Conservation (phyloP, 2,797 vertebrate species). For the Malacoraja senta region DNA sequence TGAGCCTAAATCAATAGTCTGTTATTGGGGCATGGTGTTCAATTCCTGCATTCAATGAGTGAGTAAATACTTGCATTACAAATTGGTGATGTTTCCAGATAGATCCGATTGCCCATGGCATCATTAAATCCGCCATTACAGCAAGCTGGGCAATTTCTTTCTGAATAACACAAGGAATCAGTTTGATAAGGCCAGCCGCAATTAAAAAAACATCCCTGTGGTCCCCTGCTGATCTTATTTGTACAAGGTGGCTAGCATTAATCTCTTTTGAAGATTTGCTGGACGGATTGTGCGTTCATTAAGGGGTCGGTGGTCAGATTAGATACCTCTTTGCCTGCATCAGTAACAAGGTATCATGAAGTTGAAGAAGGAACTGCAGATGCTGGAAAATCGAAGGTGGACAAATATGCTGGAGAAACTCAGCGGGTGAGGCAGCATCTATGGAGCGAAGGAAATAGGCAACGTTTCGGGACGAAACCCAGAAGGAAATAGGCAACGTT, state of each 20-base stretch:
- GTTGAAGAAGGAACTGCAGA: no score
- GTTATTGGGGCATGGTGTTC: neutral
- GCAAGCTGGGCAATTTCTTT: neutral
- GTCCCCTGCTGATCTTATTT: neutral
- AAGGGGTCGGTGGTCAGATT: neutral
- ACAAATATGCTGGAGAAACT: no score
- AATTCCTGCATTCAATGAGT: neutral
- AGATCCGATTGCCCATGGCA: neutral
- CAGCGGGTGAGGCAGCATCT: no score
- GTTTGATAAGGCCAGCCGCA: neutral
- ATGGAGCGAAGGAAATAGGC: no score
- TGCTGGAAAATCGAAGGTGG: no score
- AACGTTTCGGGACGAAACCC: no score
- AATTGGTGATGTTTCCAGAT: neutral
- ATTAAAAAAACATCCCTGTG: neutral
- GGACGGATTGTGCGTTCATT: neutral
- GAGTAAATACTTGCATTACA: conserved; percentile 21
- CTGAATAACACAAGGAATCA: neutral
- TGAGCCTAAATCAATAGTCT: neutral
- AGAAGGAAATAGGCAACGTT: no score
- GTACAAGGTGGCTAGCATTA: neutral
- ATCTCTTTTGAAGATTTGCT: neutral
- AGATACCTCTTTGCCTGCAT: neutral
- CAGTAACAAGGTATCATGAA: no score
- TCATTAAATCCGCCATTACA: neutral